Evolutionary conservation across 2,797 vertebrate species (phyloP), one percentile per base, ranked within the genome.

Genomic region (Helicolenus hilgendorfi): DNA sequence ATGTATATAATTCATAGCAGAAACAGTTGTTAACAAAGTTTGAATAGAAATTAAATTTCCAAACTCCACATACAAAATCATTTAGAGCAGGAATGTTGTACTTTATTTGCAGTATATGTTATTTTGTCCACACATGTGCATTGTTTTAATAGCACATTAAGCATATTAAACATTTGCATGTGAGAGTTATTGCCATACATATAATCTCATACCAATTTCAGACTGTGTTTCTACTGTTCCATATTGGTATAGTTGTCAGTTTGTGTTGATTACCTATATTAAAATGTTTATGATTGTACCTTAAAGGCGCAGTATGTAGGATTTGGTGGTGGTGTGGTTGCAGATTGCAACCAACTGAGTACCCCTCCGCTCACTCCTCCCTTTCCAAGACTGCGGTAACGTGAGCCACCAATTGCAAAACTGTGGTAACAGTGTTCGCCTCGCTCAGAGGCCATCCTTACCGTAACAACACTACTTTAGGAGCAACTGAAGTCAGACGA

Each of bases 391-490:
- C 41, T 18, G 41, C 7, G 41, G 15, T 45, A 20, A 45, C 0
- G 15, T 45, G 14, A 45, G 41, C 41, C 41, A 6, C 41, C 41
- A 45, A 45, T 14, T 45, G 41, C 41, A 45, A 45, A 45, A 45
- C 41, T 0, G 14, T 18, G 41, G 0, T 45, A 18, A 45, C 41
- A 45, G 0, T 14, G 6, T 45, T 45, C 14, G 0, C 41, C 41
- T 45, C 15, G 15, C 15, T 45, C 41, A 45, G 41, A 45, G 41
- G 1, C 0, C 41, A 45, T 45, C 41, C 41, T 18, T 45, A 45
- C 15, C 15, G 2, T 45, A 20, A 1, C 18, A 0, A 45, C 15
- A 18, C 15, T 45, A 45, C 0, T 45, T 45, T 45, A 20, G 15
- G 15, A 45, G 15, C 41, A 45, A 45, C 41, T 18, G 0, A 0